These are phyloP conservation scores for Gobiocypris rarus DNA, from an alignment of 2,113 vertebrate genomes.

Conservation along the genomic window DNA sequence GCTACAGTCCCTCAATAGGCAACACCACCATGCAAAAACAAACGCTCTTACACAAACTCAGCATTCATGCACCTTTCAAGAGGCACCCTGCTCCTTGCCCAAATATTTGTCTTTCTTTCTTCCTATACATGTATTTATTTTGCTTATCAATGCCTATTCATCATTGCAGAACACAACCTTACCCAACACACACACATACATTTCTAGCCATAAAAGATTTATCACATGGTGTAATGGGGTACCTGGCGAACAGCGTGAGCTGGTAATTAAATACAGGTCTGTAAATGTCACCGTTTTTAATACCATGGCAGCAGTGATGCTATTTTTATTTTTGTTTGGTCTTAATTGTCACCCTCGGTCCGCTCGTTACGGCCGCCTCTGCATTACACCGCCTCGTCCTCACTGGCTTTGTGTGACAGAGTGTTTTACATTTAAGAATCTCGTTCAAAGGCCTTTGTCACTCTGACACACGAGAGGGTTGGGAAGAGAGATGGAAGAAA, in stretches of 20 bases:
- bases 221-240: conserved; percentile 59
- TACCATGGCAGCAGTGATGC: conserved; percentile 47
- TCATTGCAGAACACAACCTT: conserved; percentile 6
- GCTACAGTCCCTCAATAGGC: conserved; percentile 20
- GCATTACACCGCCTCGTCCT: conserved; percentile 13
- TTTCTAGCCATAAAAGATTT: conserved; percentile 57
- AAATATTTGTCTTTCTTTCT: conserved; percentile 43
- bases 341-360: conserved; percentile 56
- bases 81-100: conserved; percentile 24
- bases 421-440: conserved; percentile 27
- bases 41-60: conserved; percentile 3
- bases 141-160: conserved; percentile 39
- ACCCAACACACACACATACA: conserved; percentile 5
- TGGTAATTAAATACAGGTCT: conserved; percentile 60
- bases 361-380: conserved; percentile 36
- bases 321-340: conserved; percentile 59
- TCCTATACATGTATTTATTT: conserved; percentile 46
- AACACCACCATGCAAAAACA: conserved; percentile 3
- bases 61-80: conserved; percentile 30
- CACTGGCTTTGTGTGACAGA: conserved; percentile 14
- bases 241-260: conserved; percentile 52
- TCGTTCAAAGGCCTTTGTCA: conserved; percentile 24
- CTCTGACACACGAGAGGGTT: background rate
- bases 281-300: conserved; percentile 64
- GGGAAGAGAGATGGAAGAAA: background rate